Evolutionary conservation across 2,113 vertebrate species (phyloP), one percentile per base, ranked within the genome.

Genomic region (Phalacrocorax brasilianus): DNA sequence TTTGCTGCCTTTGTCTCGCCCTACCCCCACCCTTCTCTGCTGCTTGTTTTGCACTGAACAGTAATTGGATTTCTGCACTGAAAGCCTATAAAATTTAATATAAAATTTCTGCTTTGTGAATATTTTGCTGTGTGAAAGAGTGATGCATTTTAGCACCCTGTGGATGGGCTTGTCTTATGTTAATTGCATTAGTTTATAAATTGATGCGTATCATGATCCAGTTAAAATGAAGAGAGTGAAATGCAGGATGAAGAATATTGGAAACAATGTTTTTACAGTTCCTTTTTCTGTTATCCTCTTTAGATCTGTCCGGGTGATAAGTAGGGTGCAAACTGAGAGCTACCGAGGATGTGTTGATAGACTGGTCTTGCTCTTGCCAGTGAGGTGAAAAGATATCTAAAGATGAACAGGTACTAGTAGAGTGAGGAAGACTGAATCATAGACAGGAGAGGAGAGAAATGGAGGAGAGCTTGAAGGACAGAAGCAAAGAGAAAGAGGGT

Each of bases 51-150:
- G 68, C 62, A 77, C 88, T 94, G 94, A 97, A 42, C 88, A 91
- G 81, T 97, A 95, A 96, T 87, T 88, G 77, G 78, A 66, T 95
- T 97, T 95, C 77, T 93, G 74, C 53, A 66, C 65, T 91, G 81
- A 93, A 93, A 74, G 45, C 33, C 58, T 75, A 77, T 97, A 88
- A 87, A 95, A 95, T 94, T 86, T 93, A 86, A 93, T 90, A 59
- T 15, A 58, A 47, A 88, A 70, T 65, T 91, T 55, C 88, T 93
- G 52, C 76, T 90, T 83, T 58, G n/a, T 89, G 40, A 96, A 72
- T 89, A 87, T 85, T 96, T 92, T 93, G 38, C 85, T 75, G 22
- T 70, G 66, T 78, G 56, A 89, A 91, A 68, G 87, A 68, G 35
- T 33, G 40, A 68, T 66, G 47, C 21, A 21, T 85, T 88, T 56